A percentile compares a stretch with the other conserved stretches of the same genome.
phyloP scores from a whole-genome alignment of 2,888 invertebrate genomes.

The Philereme transversata region DNA sequence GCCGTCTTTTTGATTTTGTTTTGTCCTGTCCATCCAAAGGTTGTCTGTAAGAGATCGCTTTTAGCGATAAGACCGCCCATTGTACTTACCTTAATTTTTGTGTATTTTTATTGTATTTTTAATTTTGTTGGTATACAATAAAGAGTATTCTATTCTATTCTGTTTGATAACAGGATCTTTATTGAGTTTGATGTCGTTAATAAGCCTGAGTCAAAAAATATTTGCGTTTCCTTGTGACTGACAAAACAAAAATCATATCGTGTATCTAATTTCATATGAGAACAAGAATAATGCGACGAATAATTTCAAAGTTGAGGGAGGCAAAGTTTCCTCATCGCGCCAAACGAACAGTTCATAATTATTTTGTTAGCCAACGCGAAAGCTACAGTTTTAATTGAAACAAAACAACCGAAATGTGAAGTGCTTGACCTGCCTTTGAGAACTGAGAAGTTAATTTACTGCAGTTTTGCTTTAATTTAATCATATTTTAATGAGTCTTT shows the following conservation, averaged over 20 bases:
- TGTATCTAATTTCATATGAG: constrained; percentile 24
- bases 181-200: no score
- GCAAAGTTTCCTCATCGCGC: constrained; percentile 70
- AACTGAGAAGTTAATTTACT: constrained; percentile 50
- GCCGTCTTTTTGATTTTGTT: no score
- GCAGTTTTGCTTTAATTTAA: constrained; percentile 32
- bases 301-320: constrained; percentile 53
- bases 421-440: constrained; percentile 60
- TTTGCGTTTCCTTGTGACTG: constrained; percentile 4
- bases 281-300: constrained; percentile 43
- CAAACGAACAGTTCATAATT: constrained; percentile 71
- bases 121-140: no score
- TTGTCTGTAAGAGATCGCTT: no score
- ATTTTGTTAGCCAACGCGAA: constrained; percentile 63
- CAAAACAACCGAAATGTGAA: constrained; percentile 65
- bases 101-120: no score
- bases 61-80: no score
- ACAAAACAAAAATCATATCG: neutral
- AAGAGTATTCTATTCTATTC: no score
- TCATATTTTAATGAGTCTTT: constrained; percentile 9
- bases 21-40: no score
- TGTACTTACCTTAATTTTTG: no score
- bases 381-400: constrained; percentile 70
- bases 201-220: neutral
- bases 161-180: no score